Percentiles rank a stretch among this genome's conserved stretches.
phyloP scores from a whole-genome alignment of 1,140 invertebrate genomes.

The Ceratina calcarata region DNA sequence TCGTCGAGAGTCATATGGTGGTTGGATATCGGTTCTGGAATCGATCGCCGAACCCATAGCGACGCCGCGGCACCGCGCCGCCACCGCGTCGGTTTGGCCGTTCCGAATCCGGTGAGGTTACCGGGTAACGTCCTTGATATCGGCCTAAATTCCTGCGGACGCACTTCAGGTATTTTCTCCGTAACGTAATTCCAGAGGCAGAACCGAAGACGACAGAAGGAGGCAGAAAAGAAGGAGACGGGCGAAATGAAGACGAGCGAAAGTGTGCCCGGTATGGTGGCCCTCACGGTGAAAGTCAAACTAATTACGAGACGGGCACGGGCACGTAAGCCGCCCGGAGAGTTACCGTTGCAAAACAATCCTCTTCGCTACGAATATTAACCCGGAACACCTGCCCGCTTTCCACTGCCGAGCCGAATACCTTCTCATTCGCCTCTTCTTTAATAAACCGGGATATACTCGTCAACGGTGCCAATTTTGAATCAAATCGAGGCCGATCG shows the following conservation, averaged over 20 bases:
- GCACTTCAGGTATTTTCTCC: constrained; percentile 42
- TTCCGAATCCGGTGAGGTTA: constrained; percentile 20
- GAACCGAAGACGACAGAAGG: too few species aligned
- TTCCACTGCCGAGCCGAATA: constrained; percentile 25
- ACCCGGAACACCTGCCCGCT: constrained; percentile 48
- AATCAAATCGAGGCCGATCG: too few species aligned
- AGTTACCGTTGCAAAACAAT: constrained; percentile 49
- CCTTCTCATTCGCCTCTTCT: neutral
- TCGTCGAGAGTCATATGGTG: neutral
- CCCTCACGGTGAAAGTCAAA: constrained; percentile 53
- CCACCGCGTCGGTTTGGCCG: neutral
- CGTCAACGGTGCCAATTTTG: too few species aligned
- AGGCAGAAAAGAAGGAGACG: constrained; percentile 9
- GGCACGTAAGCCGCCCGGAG: constrained; percentile 43
- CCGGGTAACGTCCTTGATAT: constrained; percentile 43
- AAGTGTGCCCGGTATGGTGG: constrained; percentile 47
- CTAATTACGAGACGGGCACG: constrained; percentile 47
- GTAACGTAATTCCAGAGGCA: constrained; percentile 45
- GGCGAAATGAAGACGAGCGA: constrained; percentile 46
- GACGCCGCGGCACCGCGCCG: neutral
- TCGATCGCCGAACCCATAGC: neutral
- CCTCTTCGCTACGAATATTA: constrained; percentile 52
- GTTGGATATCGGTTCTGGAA: too few species aligned
- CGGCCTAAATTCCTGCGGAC: constrained; percentile 39
- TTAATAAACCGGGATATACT: neutral